Evolutionary conservation across 2,113 vertebrate genomes (phyloP).

Genomic region (Acanthochromis polyacanthus): DNA sequence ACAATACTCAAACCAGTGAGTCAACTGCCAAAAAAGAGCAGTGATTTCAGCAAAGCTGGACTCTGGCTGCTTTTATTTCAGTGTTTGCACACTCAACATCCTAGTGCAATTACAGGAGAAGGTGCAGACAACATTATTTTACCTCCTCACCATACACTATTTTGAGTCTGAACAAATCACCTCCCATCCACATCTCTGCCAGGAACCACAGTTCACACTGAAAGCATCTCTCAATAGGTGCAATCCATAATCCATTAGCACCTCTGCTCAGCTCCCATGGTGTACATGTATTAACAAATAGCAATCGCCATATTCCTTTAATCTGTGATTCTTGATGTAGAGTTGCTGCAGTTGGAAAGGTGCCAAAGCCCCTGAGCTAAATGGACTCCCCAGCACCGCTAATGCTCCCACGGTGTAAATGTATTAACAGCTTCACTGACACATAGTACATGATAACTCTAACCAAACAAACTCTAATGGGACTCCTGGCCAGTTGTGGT

Average conservation of each 20-base stretch:
- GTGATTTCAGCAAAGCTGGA: neutral
- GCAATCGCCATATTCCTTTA: constrained; percentile 51
- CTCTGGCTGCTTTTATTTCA: neutral
- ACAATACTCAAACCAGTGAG: neutral
- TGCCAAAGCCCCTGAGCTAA: constrained; percentile 71
- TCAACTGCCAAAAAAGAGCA: neutral
- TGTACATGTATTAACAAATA: constrained; percentile 61
- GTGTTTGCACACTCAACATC: neutral
- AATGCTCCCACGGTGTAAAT: constrained; percentile 64
- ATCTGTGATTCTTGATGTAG: constrained; percentile 55
- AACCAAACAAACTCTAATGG: constrained; percentile 61
- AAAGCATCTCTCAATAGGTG: constrained; percentile 50
- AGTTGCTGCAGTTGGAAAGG: constrained; percentile 63
- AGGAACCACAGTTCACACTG: constrained; percentile 33
- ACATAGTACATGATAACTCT: constrained; percentile 62
- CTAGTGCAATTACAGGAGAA: neutral
- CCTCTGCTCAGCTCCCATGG: constrained; percentile 35
- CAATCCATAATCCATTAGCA: constrained; percentile 67
- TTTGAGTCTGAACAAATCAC: constrained; percentile 39
- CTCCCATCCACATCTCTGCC: constrained; percentile 34
- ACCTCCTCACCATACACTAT: constrained; percentile 27
- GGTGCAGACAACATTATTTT: constrained; percentile 5
- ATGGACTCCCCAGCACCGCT: constrained; percentile 55
- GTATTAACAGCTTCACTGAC: constrained; percentile 70
- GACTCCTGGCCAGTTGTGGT: constrained; percentile 41